Percentiles rank a stretch among this genome's conserved stretches.
phyloP scores from a whole-genome alignment of 2,113 vertebrate species.

The Mastomys coucha region DNA sequence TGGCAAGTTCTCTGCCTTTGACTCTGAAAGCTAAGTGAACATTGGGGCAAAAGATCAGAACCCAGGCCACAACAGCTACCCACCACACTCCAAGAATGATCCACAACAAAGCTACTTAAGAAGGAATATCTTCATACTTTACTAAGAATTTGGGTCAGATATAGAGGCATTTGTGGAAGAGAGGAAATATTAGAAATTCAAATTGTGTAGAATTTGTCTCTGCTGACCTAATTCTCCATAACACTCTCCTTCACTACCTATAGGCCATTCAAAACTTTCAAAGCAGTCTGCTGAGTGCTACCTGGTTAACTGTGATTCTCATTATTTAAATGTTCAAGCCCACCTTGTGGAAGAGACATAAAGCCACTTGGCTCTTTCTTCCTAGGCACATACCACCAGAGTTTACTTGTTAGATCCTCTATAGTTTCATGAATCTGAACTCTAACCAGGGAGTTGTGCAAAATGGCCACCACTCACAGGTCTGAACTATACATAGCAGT shows the following conservation, averaged over 20 bases:
- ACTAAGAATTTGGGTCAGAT: background rate
- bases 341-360: background rate
- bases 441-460: background rate
- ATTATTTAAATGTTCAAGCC: background rate
- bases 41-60: background rate
- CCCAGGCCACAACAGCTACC: background rate
- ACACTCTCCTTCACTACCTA: background rate
- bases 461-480: background rate
- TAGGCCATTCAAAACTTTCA: background rate
- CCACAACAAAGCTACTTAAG: background rate
- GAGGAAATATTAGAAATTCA: background rate
- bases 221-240: background rate
- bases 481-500: background rate
- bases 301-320: background rate
- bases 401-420: background rate
- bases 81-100: background rate
- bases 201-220: background rate
- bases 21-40: background rate
- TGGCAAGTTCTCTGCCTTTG: background rate
- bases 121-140: background rate
- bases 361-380: background rate
- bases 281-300: background rate
- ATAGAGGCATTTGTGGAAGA: background rate
- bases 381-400: background rate
- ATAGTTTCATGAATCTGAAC: background rate